Base-by-base conservation (phyloP, 2,888 invertebrate genomes). In the Syritta pipiens region DNA sequence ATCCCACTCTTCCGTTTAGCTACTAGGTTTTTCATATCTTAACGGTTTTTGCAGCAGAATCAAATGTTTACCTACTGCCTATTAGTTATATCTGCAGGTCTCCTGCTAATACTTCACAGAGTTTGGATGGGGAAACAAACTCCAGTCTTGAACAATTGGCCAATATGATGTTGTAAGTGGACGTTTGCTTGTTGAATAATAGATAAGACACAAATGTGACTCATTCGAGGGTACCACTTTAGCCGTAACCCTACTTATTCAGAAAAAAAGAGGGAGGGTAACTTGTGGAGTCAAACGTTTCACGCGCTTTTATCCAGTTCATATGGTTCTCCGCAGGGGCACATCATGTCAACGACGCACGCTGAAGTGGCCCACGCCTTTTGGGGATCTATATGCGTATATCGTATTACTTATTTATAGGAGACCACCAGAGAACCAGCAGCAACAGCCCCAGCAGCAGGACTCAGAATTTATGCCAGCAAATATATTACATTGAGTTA, bases 361-460 rank as follows among this genome's bases (percentile, higher is more conserved):
- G 20, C 28, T 42, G 40, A 59, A 71, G 57, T 71, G 53, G 53
- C 46, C 46, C 53, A 44, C 57, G 46, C 65, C 26, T 35, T 53
- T 72, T 30, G 40, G 72, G 63, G 71, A 60, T 49, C 40, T 30
- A 42, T 63, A 32, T 55, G 49, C 53, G 55, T 35, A 53, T 71
- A 71, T 68, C 79, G 37, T 57, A 68, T 79, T 74, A 74, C 55
- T 79, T 79, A 79, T 79, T 79, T 68, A 79, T 79, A 79, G 68
- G 46, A 44, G 32, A 22, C 62, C 74, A 49, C 62, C 26, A 55
- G 68, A 59, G 69, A 49, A 59, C 7, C 44, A 28, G 22, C 32
- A 62, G 46, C 46, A 53, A 30, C 35, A 67, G 46, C 59, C 26
- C 17, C 37, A 51, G 12, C 46, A 40, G 46, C 53, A 17, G 42